These are phyloP conservation scores for Lepetodrilus schrolli DNA, from an alignment of 2,888 invertebrate genomes.

Conservation along the genomic window DNA sequence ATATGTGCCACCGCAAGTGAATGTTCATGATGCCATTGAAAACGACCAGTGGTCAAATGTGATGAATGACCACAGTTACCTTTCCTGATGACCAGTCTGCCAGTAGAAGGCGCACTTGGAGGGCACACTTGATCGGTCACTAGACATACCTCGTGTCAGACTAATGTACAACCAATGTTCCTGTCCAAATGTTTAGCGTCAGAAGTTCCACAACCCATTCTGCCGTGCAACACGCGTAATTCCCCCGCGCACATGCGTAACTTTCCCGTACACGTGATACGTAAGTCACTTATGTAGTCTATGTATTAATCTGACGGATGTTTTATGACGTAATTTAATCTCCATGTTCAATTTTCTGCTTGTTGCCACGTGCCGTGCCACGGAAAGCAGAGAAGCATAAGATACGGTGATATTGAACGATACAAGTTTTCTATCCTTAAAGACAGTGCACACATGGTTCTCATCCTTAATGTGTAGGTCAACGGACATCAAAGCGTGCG, in stretches of 20 bases:
- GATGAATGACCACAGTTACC: too few relatives aligned
- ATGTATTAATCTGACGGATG: background rate
- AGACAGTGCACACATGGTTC: background rate
- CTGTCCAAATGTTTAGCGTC: conserved; percentile 11
- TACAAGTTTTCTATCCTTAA: conserved; percentile 5
- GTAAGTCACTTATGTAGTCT: background rate
- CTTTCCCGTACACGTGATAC: background rate
- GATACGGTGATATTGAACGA: conserved; percentile 3
- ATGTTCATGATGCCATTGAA: too few relatives aligned
- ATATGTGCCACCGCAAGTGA: too few relatives aligned
- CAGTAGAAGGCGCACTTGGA: too few relatives aligned
- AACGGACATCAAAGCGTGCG: background rate
- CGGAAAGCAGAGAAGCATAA: conserved; percentile 1
- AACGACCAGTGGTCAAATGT: too few relatives aligned
- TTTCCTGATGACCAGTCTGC: too few relatives aligned
- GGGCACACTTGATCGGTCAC: too few relatives aligned
- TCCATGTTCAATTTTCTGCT: conserved; percentile 12
- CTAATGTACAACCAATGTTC: conserved; percentile 18
- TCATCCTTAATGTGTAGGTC: background rate
- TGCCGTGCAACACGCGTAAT: too few relatives aligned
- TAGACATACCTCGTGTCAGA: too few relatives aligned
- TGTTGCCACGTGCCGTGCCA: conserved; percentile 19
- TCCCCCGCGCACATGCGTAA: too few relatives aligned
- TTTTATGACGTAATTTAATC: conserved; percentile 25
- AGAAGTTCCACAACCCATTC: background rate